Base-by-base conservation (phyloP, 2,888 invertebrate genomes). In the Cryptocephalus moraei region DNA sequence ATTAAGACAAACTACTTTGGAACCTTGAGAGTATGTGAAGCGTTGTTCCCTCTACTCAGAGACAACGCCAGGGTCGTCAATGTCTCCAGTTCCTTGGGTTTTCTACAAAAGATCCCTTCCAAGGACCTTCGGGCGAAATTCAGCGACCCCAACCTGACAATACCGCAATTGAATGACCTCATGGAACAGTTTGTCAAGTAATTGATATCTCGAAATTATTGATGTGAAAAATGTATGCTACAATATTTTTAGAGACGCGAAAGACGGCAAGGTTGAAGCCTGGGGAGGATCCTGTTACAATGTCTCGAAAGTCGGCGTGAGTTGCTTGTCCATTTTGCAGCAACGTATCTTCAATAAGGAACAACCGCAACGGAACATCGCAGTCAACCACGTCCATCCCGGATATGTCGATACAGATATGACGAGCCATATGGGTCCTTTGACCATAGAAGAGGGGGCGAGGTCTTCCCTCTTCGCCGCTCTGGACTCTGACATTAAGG, bases 321-420 rank as follows among this genome's bases (percentile, higher is more conserved):
- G 77, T 40, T 84, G 85, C 1, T 62, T 88, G 48, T 77, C 82
- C 1, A 71, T 75, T 48, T 75, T 87, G 50, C 84, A 86, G 51
- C 86, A 87, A 56, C 70, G 76, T 48, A 60, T 74, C 34, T 72
- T 86, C 10, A 69, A 78, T 52, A 65, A 65, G 9, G 71, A 74
- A 56, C 51, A 62, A 4, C 62, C 68, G 10, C 60, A 73, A 0
- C 74, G 78, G 68, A 81, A 83, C 55, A 76, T 87, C 46, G 75
- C 76, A 51, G 77, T 85, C 9, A 88, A 87, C 68, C 71, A 80
- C 3, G 82, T 82, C 2, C 82, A 84, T 66, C 88, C 88, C 1
- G 89, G 59, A 2, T 86, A 80, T 64, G 86, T 89, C 0, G 77
- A 76, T 55, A 90, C 89, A 0, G 87, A 89, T 60, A 83, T 90